phyloP scores from a whole-genome alignment of 2,797 vertebrate species.

The Takifugu ocellatus region DNA sequence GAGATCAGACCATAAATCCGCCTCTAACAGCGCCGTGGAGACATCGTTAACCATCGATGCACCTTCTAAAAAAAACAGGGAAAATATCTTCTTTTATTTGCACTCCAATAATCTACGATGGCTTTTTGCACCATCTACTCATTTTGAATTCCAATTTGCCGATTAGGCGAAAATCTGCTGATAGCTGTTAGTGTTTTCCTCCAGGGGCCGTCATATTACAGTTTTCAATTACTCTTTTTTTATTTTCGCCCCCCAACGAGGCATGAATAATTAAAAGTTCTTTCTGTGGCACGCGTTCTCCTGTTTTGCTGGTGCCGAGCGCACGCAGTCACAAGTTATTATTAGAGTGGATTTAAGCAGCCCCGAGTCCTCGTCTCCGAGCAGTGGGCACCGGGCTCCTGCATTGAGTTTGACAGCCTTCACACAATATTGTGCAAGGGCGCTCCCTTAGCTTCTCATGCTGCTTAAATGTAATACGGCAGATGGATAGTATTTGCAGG shows the following conservation, averaged over 20 bases:
- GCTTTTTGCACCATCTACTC: neutral
- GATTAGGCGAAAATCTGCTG: slow-evolving; percentile 40
- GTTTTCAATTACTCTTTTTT: slow-evolving; percentile 47
- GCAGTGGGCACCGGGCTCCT: slow-evolving; percentile 55
- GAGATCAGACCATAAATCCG: neutral
- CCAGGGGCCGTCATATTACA: slow-evolving; percentile 33
- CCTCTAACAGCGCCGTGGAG: slow-evolving; percentile 1
- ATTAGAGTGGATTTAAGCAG: slow-evolving; percentile 60
- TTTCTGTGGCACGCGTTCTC: slow-evolving; percentile 42
- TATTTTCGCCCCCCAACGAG: slow-evolving; percentile 12
- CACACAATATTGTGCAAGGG: slow-evolving; percentile 70
- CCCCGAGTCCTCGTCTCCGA: slow-evolving; percentile 48
- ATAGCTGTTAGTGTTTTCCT: slow-evolving; percentile 47
- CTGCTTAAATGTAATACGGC: slow-evolving; percentile 72
- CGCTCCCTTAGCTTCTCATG: slow-evolving; percentile 68
- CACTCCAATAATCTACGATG: slow-evolving; percentile 13
- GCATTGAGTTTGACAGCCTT: slow-evolving; percentile 75
- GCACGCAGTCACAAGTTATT: slow-evolving; percentile 56
- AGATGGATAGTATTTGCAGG: slow-evolving; percentile 74
- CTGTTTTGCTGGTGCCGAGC: slow-evolving; percentile 37
- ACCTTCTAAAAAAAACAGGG: slow-evolving; percentile 1
- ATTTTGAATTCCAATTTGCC: slow-evolving; percentile 39
- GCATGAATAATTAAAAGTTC: slow-evolving; percentile 61
- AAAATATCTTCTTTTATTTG: slow-evolving; percentile 11
- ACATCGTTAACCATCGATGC: neutral